Evolutionary conservation across 2,113 vertebrate species (phyloP), one percentile per base, ranked within the genome.

Genomic region (Datnioides undecimradiatus): DNA sequence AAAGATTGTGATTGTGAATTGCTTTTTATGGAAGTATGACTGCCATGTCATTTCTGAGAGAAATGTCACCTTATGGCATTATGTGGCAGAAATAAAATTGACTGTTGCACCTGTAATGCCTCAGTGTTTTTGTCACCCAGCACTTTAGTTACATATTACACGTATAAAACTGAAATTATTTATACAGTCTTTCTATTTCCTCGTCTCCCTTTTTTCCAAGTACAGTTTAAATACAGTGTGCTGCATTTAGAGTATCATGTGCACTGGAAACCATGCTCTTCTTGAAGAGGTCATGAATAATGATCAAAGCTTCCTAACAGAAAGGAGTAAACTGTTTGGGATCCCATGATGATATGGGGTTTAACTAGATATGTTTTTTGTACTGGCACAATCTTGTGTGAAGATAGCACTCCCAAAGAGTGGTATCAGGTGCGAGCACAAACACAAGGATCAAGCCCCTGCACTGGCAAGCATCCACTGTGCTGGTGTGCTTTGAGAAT

Each of bases 61-160:
- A 54, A 72, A 72, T 73, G 78, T 73, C 55, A 64, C 60, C 7
- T 31, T 3, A 38, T 55, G 52, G 36, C 33, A 67, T 41, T 23
- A 55, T 63, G 25, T 52, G 16, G 17, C 8, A 41, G 48, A 36
- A 8, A 45, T 62, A 41, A 58, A 46, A 45, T 21, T 16, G 13
- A 73, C 16, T 31, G 2, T 3, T 71, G 2, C 23, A 79, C 23
- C 38, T 59, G 10, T 41, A 31, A 2, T 52, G 27, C 43, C 31
- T 72, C 49, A 5, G 45, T 27, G n/a, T 73, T 63, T 33, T 54
- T 54, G 23, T 29, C 64, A 60, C 4, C 0, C 12, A 51, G 6
- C 4, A 14, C 5, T 10, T 64, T 16, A 38, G 6, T 51, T 33
- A 51, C 45, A 17, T 27, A n/a, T 57, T 45, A n/a, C n/a, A n/a